These are phyloP conservation scores for Hymenochirus boettgeri DNA, from an alignment of 2,113 vertebrate species.

Conservation along the genomic window DNA sequence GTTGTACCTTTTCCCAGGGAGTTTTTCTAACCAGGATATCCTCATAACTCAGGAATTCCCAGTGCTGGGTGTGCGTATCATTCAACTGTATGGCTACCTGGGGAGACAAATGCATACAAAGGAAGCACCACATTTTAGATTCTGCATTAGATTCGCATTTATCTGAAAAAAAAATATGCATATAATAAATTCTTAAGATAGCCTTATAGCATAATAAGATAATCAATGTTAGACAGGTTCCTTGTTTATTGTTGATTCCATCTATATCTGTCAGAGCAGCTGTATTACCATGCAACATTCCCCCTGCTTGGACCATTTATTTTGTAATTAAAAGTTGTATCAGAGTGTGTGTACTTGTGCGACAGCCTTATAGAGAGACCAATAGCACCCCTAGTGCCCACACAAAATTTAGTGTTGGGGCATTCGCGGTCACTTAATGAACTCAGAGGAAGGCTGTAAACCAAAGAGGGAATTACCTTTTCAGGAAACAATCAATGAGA, in stretches of 20 bases:
- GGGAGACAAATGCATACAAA: background rate
- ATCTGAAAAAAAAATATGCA: background rate
- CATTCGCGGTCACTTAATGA: too few relatives aligned
- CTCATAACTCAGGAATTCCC: slow-evolving; percentile 95
- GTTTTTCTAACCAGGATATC: slow-evolving; percentile 86
- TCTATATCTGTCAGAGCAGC: too few relatives aligned
- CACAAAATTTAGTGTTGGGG: too few relatives aligned
- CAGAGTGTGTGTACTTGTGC: too few relatives aligned
- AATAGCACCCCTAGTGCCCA: too few relatives aligned
- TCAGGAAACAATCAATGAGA: slow-evolving; percentile 77
- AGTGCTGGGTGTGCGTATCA: slow-evolving; percentile 90
- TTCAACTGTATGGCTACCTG: slow-evolving; percentile 97
- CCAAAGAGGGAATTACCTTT: slow-evolving; percentile 63
- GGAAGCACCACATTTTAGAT: too few relatives aligned
- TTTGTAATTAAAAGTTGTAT: too few relatives aligned
- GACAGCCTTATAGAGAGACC: too few relatives aligned
- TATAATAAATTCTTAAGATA: background rate
- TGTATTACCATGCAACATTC: too few relatives aligned
- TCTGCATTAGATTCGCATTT: too few relatives aligned
- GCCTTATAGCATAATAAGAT: background rate
- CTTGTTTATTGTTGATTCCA: too few relatives aligned
- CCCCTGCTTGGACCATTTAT: too few relatives aligned
- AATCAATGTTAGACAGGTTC: background rate
- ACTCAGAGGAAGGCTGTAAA: background rate
- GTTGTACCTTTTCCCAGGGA: slow-evolving; percentile 83